Evolutionary conservation across 2,113 vertebrate genomes (phyloP).

Genomic region (Xerus inauris): DNA sequence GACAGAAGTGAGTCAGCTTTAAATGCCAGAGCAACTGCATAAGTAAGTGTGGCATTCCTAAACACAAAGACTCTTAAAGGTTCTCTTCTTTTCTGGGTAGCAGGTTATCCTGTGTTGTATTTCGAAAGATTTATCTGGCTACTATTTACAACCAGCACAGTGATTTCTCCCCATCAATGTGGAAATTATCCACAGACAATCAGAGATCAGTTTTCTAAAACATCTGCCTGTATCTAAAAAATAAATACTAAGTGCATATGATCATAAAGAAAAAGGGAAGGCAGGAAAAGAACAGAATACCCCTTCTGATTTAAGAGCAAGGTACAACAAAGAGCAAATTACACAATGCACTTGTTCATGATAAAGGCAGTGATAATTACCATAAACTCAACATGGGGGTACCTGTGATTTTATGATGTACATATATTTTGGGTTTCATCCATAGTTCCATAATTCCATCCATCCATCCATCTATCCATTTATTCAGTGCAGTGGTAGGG

Average conservation of each 20-base stretch:
- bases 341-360: not conserved
- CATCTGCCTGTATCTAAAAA: constrained; percentile 18
- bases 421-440: not conserved
- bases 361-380: constrained; percentile 30
- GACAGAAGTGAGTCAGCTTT: not conserved
- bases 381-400: not conserved
- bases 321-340: not conserved
- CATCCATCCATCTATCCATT: too few species aligned
- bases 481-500: not conserved
- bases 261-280: not conserved
- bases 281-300: constrained; percentile 24
- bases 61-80: not conserved
- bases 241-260: not conserved
- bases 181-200: constrained; percentile 32
- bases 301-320: not conserved
- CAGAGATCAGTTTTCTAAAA: constrained; percentile 55
- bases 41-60: not conserved
- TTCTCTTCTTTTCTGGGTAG: not conserved
- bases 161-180: not conserved
- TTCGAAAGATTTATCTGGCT: constrained; percentile 37
- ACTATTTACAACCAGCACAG: not conserved
- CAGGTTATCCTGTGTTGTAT: not conserved
- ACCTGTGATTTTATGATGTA: not conserved
- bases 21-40: not conserved
- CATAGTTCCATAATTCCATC: not conserved